Evolutionary conservation across 1,140 invertebrate genomes (phyloP).

Genomic region (Araneus ventricosus): DNA sequence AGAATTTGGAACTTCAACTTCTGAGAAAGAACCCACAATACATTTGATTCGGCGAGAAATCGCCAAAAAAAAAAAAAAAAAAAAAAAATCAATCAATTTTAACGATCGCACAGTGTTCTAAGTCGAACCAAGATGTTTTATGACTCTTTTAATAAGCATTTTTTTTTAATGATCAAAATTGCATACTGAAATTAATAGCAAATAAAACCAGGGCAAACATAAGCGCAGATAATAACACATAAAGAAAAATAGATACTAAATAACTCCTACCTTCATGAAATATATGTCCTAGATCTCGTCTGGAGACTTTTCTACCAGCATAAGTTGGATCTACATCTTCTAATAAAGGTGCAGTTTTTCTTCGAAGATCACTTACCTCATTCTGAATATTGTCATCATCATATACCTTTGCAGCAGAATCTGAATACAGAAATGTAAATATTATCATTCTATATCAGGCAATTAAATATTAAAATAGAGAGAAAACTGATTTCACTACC

Average conservation of each 20-base stretch:
- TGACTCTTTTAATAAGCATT: too few species aligned
- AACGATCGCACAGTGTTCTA: too few species aligned
- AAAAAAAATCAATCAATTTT: too few species aligned
- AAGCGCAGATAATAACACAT: neutral
- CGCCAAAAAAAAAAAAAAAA: too few species aligned
- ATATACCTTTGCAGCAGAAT: constrained; percentile 2
- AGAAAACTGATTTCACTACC: constrained; percentile 7
- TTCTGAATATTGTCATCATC: neutral
- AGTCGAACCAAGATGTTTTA: too few species aligned
- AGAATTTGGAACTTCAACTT: too few species aligned
- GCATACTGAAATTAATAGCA: neutral
- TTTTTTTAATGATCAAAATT: too few species aligned
- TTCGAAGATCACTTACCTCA: constrained; percentile 44
- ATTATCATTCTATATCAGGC: neutral
- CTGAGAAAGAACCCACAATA: too few species aligned
- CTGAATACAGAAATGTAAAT: neutral
- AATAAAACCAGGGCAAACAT: neutral
- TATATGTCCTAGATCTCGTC: constrained; percentile 74
- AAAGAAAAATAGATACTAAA: neutral
- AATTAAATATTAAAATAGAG: neutral
- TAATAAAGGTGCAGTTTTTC: constrained; percentile 84
- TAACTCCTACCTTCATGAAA: constrained; percentile 33
- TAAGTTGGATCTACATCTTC: constrained; percentile 87
- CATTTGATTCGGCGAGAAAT: too few species aligned
- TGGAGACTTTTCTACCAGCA: constrained; percentile 83